Evolutionary conservation across 2,797 vertebrate species (phyloP), one percentile per base, ranked within the genome.

Genomic region (Danio albolineatus): DNA sequence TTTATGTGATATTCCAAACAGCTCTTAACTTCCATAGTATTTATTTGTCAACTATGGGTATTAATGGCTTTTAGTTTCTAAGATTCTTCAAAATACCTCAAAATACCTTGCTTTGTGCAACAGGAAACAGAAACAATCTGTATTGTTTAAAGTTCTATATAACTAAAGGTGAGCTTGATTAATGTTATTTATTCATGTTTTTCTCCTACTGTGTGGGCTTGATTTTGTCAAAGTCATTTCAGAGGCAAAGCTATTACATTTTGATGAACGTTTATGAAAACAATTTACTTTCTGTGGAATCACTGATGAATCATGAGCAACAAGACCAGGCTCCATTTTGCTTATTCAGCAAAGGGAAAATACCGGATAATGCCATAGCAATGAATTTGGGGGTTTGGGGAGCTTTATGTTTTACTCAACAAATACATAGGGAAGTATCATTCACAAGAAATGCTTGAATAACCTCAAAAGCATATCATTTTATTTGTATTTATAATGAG

Each of bases 141-240:
- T 28, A 28, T 28, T 28, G 28, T 28, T 28, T 28, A 28, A 28
- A 1, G 28, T 28, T 28, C 28, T 28, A 28, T 28, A 28, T 28
- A 28, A 28, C 1, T 28, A 1, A 28, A 28, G 28, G 28, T 28
- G 28, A 28, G 28, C 28, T 28, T 28, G 28, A 28, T 28, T 53
- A 36, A 70, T 70, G 53, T 67, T 36, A 17, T 61, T 49, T 6
- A 21, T 39, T 74, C 49, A 19, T 36, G n/a, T 73, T 74, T 73
- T 13, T 49, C 66, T 28, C 10, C 5, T 4, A 16, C 10, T 57
- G 39, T 57, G 17, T 13, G 17, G 12, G 10, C 38, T 61, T 17
- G 44, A 44, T 61, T 46, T 46, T 61, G 56, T 21, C 28, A 16
- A 21, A 36, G 19, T 51, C 0, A 62, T 39, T 75, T 62, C 4